Percentiles rank a stretch among this genome's conserved stretches.
Evolutionary conservation across 2,888 invertebrate species (phyloP).

Genomic region (Iselma pallidipennis): DNA sequence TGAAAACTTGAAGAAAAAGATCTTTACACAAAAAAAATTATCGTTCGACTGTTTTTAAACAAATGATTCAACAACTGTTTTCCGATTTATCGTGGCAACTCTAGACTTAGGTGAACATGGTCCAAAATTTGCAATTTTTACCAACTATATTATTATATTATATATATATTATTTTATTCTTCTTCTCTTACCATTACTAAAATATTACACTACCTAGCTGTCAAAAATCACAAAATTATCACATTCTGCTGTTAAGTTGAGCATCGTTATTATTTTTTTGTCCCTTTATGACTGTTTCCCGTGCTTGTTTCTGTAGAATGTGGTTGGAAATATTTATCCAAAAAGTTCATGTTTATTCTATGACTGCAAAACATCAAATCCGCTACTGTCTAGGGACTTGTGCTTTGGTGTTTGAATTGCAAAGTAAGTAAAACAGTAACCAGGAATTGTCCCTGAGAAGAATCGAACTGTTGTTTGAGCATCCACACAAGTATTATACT

Average conservation of each 20-base stretch:
- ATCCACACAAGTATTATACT: neutral
- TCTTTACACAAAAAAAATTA: neutral
- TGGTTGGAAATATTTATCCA: constrained; percentile 32
- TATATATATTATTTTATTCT: too few species aligned
- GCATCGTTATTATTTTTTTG: neutral
- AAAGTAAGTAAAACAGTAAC: constrained; percentile 33
- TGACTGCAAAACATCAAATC: constrained; percentile 38
- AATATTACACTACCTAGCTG: neutral
- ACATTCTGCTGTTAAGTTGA: neutral
- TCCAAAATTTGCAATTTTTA: too few species aligned
- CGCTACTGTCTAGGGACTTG: constrained; percentile 22
- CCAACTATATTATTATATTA: too few species aligned
- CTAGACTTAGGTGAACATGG: too few species aligned
- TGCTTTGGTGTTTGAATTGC: constrained; percentile 37
- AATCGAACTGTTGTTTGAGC: constrained; percentile 1
- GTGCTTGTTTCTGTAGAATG: neutral
- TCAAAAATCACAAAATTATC: neutral
- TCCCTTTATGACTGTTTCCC: neutral
- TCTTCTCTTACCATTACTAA: too few species aligned
- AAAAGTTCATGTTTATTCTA: constrained; percentile 47
- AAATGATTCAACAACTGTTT: neutral
- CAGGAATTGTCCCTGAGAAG: neutral
- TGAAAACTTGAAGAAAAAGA: neutral
- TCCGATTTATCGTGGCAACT: too few species aligned
- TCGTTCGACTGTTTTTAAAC: neutral